Evolutionary conservation across 1,140 invertebrate genomes (phyloP), one percentile per base, ranked within the genome.

Genomic region (Cydia splendana): DNA sequence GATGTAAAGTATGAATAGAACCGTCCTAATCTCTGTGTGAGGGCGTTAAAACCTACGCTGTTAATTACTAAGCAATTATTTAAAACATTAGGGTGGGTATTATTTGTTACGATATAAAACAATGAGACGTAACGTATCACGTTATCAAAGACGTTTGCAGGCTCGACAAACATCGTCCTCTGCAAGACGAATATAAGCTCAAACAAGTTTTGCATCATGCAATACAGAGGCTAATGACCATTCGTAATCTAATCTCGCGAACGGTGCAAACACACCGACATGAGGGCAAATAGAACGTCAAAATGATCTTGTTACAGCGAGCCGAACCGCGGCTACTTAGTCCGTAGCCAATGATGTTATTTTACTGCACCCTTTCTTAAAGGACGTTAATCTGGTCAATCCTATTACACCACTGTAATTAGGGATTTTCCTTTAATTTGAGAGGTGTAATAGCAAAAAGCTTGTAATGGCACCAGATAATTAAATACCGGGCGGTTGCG

Each of bases 231-330:
- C 84, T 88, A 91, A 87, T 87, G 87, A 88, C 85, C 86, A 87
- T 74, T 77, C 79, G 82, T 86, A 88, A 91, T 91, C 87, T 89
- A 88, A 91, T 88, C 89, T 87, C 75, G 74, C 69, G 57, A 57
- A 73, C 76, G 75, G 62, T 79, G 69, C 69, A 81, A 79, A 80
- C 78, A 80, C 77, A 74, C 75, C 57, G 34, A 62, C 53, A 42
- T 24, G 30, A 77, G 77, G 77, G 75, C 76, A 77, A 77, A 71
- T 71, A 71, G 67, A 71, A 71, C 74, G 77, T 75, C 79, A 78
- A 77, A 82, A 80, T 76, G 77, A 79, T 82, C 77, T 78, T 73
- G 76, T 82, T 78, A 78, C 78, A 75, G 24, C 42, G 67, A 71
- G n/a, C 34, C 34, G 67, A 42, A 38, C 67, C 34, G 15, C 10